Evolutionary conservation across 2,888 invertebrate species (phyloP), one percentile per base, ranked within the genome.

Genomic region (Dicroscelio sp.): DNA sequence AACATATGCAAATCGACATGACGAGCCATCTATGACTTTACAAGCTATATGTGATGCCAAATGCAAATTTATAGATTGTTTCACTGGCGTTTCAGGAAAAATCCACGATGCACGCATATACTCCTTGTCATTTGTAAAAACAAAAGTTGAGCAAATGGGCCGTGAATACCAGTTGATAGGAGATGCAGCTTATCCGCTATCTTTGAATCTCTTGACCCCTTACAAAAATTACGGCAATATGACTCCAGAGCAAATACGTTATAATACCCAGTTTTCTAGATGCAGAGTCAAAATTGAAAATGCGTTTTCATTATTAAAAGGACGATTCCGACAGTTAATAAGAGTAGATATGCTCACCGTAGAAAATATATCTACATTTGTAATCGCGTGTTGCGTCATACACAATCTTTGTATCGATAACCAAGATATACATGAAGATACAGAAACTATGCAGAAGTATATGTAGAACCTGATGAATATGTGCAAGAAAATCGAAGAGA

Each of bases 1-100:
- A 6, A 75, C 75, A 14, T 58, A 75, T 23, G 58, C 25, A 5
- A 75, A 75, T 23, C 33, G 58, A 2, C 58, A 58, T 30, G 38
- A 76, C 27, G 76, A 35, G 27, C 76, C 60, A 17, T 60, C 76
- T 2, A 2, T 76, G 5, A 76, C 60, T 31, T 38, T 76, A 38
- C 76, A 76, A 76, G 58, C 58, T 5, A 33, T 76, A n/a, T 60
- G 76, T 60, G 76, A 76, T 27, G 38, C 38, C 2, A 38, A 52
- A 30, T 48, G 71, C 20, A 73, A 31, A 76, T 76, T 76, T 76
- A 38, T 76, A n/a, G 35, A 76, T 17, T 60, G 60, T 27, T 76
- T 76, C 4, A 75, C 58, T 23, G 55, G 55, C 14, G 0, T n/a
- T n/a, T n/a, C n/a, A n/a, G n/a, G n/a, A n/a, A n/a, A n/a, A n/a